Percentiles rank a stretch among this genome's conserved stretches.
These are phyloP conservation scores for Chymomyza caudatula DNA, from an alignment of 2,888 invertebrate species.

Conservation along the genomic window DNA sequence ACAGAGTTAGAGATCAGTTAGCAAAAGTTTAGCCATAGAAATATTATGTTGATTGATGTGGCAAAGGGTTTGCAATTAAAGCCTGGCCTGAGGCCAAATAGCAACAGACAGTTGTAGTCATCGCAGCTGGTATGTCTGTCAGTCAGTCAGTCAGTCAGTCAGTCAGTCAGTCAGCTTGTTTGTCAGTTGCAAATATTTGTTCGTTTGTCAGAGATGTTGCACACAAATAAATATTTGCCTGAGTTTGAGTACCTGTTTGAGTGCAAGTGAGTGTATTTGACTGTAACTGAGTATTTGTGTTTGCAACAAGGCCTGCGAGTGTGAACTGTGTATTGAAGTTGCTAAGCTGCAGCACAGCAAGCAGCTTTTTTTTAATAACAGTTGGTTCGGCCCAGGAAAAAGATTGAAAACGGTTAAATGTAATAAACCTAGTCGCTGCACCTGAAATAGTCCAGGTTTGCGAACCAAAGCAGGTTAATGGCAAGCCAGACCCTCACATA, in stretches of 20 bases:
- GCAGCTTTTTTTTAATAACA: slow-evolving; percentile 30
- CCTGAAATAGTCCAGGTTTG: slow-evolving; percentile 32
- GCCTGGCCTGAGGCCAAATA: slow-evolving; percentile 7
- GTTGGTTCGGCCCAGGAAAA: slow-evolving; percentile 14
- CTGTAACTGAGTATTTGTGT: slow-evolving; percentile 21
- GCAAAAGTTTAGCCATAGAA: slow-evolving; percentile 2
- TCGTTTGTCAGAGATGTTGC: slow-evolving; percentile 9
- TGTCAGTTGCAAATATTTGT: slow-evolving; percentile 53
- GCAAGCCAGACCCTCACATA: slow-evolving; percentile 73
- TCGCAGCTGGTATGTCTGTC: background rate
- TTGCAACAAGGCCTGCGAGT: background rate
- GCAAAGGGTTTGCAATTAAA: slow-evolving; percentile 33
- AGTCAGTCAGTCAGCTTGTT: slow-evolving; percentile 12
- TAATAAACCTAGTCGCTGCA: slow-evolving; percentile 38
- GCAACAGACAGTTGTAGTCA: background rate
- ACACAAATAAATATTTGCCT: slow-evolving; percentile 19
- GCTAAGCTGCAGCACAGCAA: background rate
- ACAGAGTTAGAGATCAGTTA: slow-evolving; percentile 5
- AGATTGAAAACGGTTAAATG: slow-evolving; percentile 49
- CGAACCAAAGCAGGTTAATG: slow-evolving; percentile 69
- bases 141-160: background rate
- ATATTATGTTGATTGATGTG: slow-evolving; percentile 17
- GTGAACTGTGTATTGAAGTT: background rate
- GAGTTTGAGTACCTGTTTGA: slow-evolving; percentile 37
- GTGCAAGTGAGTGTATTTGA: slow-evolving; percentile 33